phyloP scores from a whole-genome alignment of 2,113 vertebrate genomes.

The Phylloscopus whistleri region DNA sequence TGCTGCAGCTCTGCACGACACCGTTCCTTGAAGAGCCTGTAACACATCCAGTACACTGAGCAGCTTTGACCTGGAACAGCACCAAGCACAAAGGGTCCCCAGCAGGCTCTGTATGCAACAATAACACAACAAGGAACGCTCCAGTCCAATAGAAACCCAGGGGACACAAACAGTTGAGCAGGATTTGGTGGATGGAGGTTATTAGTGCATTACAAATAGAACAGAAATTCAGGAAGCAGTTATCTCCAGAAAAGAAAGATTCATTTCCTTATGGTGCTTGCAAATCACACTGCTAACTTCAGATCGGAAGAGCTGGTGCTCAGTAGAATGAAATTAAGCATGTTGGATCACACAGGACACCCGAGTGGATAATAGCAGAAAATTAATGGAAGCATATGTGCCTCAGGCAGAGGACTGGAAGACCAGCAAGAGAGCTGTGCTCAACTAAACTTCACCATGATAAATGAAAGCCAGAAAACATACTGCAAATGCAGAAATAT shows the following conservation, averaged over 20 bases:
- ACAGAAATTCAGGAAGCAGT: conserved; percentile 61
- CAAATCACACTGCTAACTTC: conserved; percentile 45
- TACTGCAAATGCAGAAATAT: conserved; percentile 37
- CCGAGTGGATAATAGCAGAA: conserved; percentile 63
- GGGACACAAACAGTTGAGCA: neutral
- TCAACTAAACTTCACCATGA: conserved; percentile 53
- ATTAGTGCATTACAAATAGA: conserved; percentile 41
- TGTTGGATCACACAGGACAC: conserved; percentile 65
- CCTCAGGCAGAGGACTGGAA: conserved; percentile 59
- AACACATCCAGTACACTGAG: neutral
- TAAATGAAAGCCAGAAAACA: conserved; percentile 37
- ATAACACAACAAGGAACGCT: neutral
- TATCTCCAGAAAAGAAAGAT: conserved; percentile 62
- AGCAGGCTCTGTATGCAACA: neutral
- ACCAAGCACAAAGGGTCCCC: neutral
- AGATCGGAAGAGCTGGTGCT: conserved; percentile 50
- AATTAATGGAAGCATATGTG: conserved; percentile 63
- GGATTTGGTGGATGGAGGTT: conserved; percentile 26
- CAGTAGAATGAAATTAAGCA: conserved; percentile 56
- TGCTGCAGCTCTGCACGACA: neutral
- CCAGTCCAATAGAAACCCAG: neutral
- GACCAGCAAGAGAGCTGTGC: conserved; percentile 38
- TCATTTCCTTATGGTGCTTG: conserved; percentile 52
- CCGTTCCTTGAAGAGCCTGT: neutral
- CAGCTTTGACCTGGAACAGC: neutral